Base-by-base conservation (phyloP, 2,113 vertebrate species). In the Bolborhynchus lineola region DNA sequence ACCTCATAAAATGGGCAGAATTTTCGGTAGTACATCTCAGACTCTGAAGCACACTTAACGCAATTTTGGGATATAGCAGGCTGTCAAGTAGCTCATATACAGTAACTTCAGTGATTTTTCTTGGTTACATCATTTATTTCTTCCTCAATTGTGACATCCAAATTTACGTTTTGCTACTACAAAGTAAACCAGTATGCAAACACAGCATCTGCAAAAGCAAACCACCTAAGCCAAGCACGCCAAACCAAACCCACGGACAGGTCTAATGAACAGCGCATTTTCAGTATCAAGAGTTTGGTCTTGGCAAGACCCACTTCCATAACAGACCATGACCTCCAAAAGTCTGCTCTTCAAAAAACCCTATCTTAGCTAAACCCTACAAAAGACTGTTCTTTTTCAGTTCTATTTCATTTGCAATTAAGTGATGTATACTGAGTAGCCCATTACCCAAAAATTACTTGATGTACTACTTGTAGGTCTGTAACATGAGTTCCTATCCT, bases 151-250 rank as follows among this genome's bases (percentile, higher is more conserved):
- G 47, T 3, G 2, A 84, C 37, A 86, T 24, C 28, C 65, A 90
- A 63, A 90, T 72, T 85, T 25, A 87, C 80, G 49, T 95, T 92
- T 77, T 47, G 55, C 25, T 91, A 69, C 39, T 35, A 59, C 5
- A 3, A 85, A 75, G 33, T 25, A 88, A 88, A 63, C 50, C n/a
- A 67, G 15, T 44, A 80, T 14, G 47, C 46, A 71, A 75, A 82
- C 63, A 57, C 13, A 64, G 42, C n/a, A 88, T 19, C 52, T 84
- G 77, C 69, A 77, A 70, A 92, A 90, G 50, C 82, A 71, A 83
- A 76, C 35, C 16, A 46, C 57, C 44, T 35, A 44, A 86, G 50
- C 57, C 53, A 70, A 59, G 35, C 10, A n/a, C 24, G 44, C 12
- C n/a, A 63, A 28, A 71, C 59, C 8, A 78, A 88, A 55, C 37